Evolutionary conservation across 1,140 invertebrate species (phyloP).

Genomic region (Halictus rubicundus): DNA sequence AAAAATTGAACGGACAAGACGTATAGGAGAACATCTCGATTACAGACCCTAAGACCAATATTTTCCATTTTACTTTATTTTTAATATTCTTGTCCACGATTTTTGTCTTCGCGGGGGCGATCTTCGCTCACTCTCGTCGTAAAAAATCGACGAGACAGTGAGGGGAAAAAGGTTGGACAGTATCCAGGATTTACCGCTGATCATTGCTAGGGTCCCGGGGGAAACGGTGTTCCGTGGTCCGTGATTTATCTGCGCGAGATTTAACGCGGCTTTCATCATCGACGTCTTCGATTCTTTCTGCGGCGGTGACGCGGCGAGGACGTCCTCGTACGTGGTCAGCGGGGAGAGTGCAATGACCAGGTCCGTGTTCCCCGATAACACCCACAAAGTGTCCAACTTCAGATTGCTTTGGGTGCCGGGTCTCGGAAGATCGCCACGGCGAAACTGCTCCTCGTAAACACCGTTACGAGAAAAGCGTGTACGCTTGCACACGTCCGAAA

Average conservation of each 20-base stretch:
- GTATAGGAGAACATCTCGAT: no score
- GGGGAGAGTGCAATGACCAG: constrained; percentile 3
- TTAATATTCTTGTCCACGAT: no score
- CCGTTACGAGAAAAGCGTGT: constrained; percentile 30
- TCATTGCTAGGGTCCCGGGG: no score
- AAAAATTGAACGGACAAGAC: no score
- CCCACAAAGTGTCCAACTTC: constrained; percentile 28
- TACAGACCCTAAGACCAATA: no score
- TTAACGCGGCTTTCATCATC: background rate
- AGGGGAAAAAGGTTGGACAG: no score
- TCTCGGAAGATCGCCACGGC: constrained; percentile 1
- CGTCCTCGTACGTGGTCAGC: constrained; percentile 1
- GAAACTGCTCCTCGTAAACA: constrained; percentile 30
- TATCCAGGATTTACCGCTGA: no score
- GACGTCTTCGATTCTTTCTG: background rate
- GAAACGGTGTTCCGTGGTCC: no score
- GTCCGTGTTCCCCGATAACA: constrained; percentile 12
- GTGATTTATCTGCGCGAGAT: background rate
- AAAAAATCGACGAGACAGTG: no score
- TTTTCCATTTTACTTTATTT: no score
- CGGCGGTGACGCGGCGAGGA: background rate
- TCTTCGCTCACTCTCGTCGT: no score
- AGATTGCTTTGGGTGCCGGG: constrained; percentile 14
- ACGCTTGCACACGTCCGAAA: background rate
- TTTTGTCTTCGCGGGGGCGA: no score